A percentile compares a stretch with the other conserved stretches of the same genome.
phyloP scores from a whole-genome alignment of 2,888 invertebrate species.

The Odontocerum albicorne region DNA sequence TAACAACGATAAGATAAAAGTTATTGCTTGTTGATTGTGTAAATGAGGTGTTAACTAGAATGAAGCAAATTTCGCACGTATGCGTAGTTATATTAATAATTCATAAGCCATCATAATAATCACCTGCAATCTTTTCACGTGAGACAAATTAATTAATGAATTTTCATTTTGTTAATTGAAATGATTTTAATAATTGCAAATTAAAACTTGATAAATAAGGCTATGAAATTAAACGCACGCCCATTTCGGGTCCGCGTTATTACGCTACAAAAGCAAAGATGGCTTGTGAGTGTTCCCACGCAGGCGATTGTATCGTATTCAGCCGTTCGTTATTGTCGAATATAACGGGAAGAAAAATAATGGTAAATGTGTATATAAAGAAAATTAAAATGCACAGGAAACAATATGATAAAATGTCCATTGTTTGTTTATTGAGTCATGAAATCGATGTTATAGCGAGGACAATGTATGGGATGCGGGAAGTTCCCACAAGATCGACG shows the following conservation, averaged over 20 bases:
- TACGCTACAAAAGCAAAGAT: not conserved
- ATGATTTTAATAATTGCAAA: conserved; percentile 12
- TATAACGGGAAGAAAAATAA: conserved; percentile 4
- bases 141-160: conserved; percentile 6
- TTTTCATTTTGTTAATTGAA: not conserved
- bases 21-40: too few species aligned
- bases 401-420: conserved; percentile 11
- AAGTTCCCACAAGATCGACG: not conserved
- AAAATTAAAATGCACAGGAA: conserved; percentile 4
- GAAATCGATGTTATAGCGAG: conserved; percentile 1
- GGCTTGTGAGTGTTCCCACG: conserved; percentile 14
- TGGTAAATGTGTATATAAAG: not conserved
- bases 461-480: not conserved
- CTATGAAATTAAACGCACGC: conserved; percentile 13
- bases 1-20: too few species aligned
- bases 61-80: not conserved
- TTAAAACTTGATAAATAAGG: conserved; percentile 3
- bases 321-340: conserved; percentile 4
- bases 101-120: not conserved
- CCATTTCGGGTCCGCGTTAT: conserved; percentile 11
- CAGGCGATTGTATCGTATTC: conserved; percentile 3
- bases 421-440: conserved; percentile 14
- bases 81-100: not conserved
- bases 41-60: too few species aligned
- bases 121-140: not conserved